These are phyloP conservation scores for Gallinago jamesoni DNA, from an alignment of 2,113 vertebrate species.

Conservation along the genomic window DNA sequence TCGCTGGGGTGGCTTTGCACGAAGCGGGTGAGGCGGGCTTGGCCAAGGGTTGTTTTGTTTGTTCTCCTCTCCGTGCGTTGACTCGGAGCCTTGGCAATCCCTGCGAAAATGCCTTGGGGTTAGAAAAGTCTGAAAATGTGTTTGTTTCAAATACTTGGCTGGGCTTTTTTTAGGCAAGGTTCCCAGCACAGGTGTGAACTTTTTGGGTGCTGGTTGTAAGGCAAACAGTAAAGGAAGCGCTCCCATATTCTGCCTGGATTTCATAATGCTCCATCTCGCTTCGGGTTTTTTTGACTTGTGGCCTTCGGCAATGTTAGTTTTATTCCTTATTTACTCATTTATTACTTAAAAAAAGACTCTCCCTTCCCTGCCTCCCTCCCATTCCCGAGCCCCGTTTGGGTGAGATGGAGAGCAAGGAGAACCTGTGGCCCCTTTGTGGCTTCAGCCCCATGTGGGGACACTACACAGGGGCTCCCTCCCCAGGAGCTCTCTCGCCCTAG, in stretches of 20 bases:
- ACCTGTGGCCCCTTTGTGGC: not conserved
- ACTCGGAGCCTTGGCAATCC: conserved; percentile 62
- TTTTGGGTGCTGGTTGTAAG: conserved; percentile 62
- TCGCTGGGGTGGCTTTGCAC: not conserved
- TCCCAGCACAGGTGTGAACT: conserved; percentile 85
- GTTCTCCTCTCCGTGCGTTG: conserved; percentile 42
- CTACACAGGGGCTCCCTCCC: fast-evolving
- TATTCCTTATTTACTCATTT: conserved; percentile 8
- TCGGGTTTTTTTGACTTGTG: conserved; percentile 28
- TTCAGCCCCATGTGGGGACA: fast-evolving
- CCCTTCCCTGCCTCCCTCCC: not conserved
- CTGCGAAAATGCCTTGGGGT: conserved; percentile 58
- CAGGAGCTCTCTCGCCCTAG: not conserved
- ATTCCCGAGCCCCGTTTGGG: not conserved
- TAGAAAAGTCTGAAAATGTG: conserved; percentile 75
- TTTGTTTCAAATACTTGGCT: conserved; percentile 75
- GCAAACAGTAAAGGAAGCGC: conserved; percentile 64
- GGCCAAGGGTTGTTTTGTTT: conserved; percentile 40
- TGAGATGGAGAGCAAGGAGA: not conserved
- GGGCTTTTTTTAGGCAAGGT: conserved; percentile 64
- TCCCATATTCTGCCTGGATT: conserved; percentile 46
- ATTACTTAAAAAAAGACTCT: not conserved
- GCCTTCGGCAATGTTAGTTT: conserved; percentile 42
- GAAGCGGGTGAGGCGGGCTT: not conserved
- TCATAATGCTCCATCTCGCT: conserved; percentile 15